Evolutionary conservation across 2,113 vertebrate genomes (phyloP).

Genomic region (Syngnathus scovelli): DNA sequence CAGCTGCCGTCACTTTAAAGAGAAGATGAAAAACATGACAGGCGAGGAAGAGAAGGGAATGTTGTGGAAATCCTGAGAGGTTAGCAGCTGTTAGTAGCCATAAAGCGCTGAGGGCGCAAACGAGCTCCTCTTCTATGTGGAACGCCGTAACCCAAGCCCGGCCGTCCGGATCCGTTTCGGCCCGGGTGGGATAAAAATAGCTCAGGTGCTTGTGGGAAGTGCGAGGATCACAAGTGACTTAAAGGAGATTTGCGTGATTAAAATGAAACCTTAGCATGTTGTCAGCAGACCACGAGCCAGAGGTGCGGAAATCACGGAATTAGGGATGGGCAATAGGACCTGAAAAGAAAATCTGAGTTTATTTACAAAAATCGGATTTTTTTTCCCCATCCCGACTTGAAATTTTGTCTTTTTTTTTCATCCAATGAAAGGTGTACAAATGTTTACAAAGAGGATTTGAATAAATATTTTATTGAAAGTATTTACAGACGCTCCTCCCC

Average conservation of each 20-base stretch:
- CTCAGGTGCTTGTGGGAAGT: constrained; percentile 46
- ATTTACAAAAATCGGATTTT: background rate
- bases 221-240: constrained; percentile 38
- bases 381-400: too few species aligned
- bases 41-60: constrained; percentile 1
- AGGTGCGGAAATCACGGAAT: background rate
- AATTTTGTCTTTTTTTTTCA: background rate
- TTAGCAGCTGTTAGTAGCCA: constrained; percentile 66
- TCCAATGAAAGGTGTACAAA: constrained; percentile 24
- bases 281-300: background rate
- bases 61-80: constrained; percentile 51
- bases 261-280: constrained; percentile 9
- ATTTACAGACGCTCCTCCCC: constrained; percentile 65
- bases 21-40: background rate
- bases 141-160: constrained; percentile 66
- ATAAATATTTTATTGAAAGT: constrained; percentile 71
- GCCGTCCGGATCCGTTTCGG: constrained; percentile 36
- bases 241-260: constrained; percentile 26
- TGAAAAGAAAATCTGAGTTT: background rate
- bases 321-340: background rate
- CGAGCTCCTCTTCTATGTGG: constrained; percentile 66
- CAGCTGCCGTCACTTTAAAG: background rate
- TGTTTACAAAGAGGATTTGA: constrained; percentile 45
- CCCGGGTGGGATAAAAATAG: constrained; percentile 59
- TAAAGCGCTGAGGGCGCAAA: constrained; percentile 37